These are phyloP conservation scores for Rhaphigaster nebulosa DNA, from an alignment of 2,888 invertebrate genomes.

Conservation along the genomic window DNA sequence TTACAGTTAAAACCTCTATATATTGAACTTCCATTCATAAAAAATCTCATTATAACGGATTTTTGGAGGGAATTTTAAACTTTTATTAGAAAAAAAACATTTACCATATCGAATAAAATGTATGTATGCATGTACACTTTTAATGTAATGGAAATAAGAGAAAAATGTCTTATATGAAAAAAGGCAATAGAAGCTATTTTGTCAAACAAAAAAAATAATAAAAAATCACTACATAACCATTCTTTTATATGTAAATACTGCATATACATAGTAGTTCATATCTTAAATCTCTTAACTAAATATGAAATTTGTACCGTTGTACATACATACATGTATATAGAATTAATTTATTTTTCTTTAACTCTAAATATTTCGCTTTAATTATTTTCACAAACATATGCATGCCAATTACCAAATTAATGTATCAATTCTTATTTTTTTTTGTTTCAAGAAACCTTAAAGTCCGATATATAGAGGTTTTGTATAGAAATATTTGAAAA, in stretches of 20 bases:
- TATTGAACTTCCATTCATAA: neutral
- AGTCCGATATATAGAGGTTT: neutral
- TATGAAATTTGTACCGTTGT: neutral
- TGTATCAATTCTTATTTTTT: neutral
- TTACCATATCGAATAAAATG: neutral
- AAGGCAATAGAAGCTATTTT: neutral
- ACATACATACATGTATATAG: neutral
- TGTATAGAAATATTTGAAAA: neutral
- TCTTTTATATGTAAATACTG: neutral
- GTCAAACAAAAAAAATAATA: neutral
- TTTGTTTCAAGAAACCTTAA: neutral
- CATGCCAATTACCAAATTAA: neutral
- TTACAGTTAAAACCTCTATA: neutral
- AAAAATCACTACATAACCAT: neutral
- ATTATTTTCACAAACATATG: neutral
- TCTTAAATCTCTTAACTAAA: too few relatives aligned
- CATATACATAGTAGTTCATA: too few relatives aligned
- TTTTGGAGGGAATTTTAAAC: neutral
- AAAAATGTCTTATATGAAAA: neutral
- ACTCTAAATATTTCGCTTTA: neutral
- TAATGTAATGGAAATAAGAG: neutral
- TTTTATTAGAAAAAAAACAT: neutral
- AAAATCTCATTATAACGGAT: neutral
- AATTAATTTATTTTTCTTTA: neutral
- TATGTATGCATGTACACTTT: neutral